Conservation (phyloP, 2,888 invertebrate genomes). For the Tryphoninae sp. region DNA sequence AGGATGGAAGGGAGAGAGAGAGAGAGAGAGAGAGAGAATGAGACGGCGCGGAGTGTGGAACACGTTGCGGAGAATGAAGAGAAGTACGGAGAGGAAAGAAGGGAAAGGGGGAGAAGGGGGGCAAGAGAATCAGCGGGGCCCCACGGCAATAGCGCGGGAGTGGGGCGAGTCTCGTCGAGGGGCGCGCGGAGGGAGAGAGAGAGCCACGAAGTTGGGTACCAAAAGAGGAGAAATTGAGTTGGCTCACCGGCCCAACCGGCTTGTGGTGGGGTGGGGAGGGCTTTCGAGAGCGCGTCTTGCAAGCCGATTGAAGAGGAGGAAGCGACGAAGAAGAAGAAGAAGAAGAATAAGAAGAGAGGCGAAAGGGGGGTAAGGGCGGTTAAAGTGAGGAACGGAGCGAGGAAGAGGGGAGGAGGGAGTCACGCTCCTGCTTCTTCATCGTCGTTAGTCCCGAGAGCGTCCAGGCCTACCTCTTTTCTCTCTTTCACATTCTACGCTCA, state of each 20-base stretch:
- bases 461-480: constrained; percentile 63
- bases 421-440: constrained; percentile 65
- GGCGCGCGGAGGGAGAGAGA: constrained; percentile 20
- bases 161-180: constrained; percentile 60
- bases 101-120: constrained; percentile 16
- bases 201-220: constrained; percentile 74
- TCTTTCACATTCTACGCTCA: constrained; percentile 53
- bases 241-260: constrained; percentile 69
- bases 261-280: constrained; percentile 49
- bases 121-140: constrained; percentile 44
- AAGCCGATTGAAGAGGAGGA: constrained; percentile 62
- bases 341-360: constrained; percentile 39
- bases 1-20: constrained; percentile 34
- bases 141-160: constrained; percentile 45
- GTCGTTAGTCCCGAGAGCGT: constrained; percentile 66
- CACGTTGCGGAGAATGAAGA: neutral
- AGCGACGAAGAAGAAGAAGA: constrained; percentile 45
- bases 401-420: constrained; percentile 59
- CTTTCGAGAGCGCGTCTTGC: constrained; percentile 52
- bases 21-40: constrained; percentile 26
- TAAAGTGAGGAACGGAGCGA: constrained; percentile 39
- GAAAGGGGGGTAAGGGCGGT: constrained; percentile 43
- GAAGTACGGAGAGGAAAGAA: neutral
- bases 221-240: constrained; percentile 79
- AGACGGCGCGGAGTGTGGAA: constrained; percentile 43